Base-by-base conservation (phyloP, 1,140 invertebrate species). In the Bursaphelenchus mucronatus region DNA sequence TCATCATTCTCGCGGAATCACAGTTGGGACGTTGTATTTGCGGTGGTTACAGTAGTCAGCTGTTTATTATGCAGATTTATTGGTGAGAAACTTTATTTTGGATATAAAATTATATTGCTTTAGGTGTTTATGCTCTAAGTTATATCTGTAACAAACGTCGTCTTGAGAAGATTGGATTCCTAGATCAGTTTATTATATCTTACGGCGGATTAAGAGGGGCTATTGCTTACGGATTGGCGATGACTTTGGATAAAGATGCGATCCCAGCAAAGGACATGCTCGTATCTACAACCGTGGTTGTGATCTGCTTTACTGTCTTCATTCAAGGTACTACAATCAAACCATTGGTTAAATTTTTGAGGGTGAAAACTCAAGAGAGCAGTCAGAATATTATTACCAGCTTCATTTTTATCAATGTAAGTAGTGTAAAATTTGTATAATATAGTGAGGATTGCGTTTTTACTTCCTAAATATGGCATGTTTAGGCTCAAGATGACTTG, bases 1-100 rank as follows among this genome's bases (percentile, higher is more conserved):
- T 90, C 92, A 30, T 96, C 94, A 0, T 90, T 97, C 21, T 69
- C 68, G 10, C 55, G 63, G 11, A 63, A 70, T 52, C 68, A 70
- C 40, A 63, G 9, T 21, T 97, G 92, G 92, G 95, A 97, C 84
- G 90, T 90, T 3, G 89, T 88, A 86, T 97, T 98, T 84, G 89
- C 97, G 52, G 71, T 94, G 30, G 86, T 92, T 74, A 94, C 93
- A 11, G 91, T 98, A 69, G 76, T 93, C 8, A 40, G 63, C 15
- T 65, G 63, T 67, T 17, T 65, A n/a, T 15, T 67, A 5, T 52
- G 41, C 46, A 19, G 63, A 44, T 66, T 65, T 67, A 44, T 65
- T 39, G 62, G 62, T 53, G 13, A 19, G 40, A 10, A 53, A 57
- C 11, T n/a, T 17, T 4, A 8, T 54, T 52, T 41, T 2, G 19